Base-by-base conservation (phyloP, 2,888 invertebrate genomes). In the Portevinia maculata region DNA sequence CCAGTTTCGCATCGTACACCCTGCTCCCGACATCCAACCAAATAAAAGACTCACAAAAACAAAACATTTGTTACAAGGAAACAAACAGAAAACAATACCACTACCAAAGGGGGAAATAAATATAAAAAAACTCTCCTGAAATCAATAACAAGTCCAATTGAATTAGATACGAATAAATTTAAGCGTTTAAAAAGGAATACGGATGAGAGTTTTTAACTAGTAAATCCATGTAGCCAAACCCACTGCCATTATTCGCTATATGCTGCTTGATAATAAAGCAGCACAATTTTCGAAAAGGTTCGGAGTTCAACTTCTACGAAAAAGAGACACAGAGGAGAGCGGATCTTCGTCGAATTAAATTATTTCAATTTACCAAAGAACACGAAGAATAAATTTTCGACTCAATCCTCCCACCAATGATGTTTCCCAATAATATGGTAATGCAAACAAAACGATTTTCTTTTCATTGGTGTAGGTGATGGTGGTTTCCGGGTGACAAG, bases 111-210 rank as follows among this genome's bases (percentile, higher is more conserved):
- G 17, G 46, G 41, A 28, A 2, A 24, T 3, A 5, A 24, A 24
- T 2, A 24, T 3, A 3, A 13, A 17, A 44, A 41, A 13, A 11
- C 3, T 32, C 30, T 62, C 24, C 30, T 24, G 19, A 81, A 24
- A 81, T 71, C 81, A 76, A 81, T 81, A 81, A 81, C 76, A 81
- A 81, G 70, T 64, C 70, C 81, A 81, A 81, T 81, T 81, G 76
- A 65, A 81, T 71, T 59, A 76, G 76, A 81, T 76, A 65, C 70
- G 76, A 76, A 81, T 81, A 81, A 81, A 81, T 81, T 81, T 71
- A 76, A 81, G 64, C 76, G 81, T 81, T 81, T 81, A 81, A 76
- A 37, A 59, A 39, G 53, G 81, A 81, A 76, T 81, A 71, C 60
- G 75, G 59, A 50, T 55, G 70, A 75, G 79, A 64, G 75, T 59